These are phyloP conservation scores for Pampusana beccarii DNA, from an alignment of 2,113 vertebrate genomes.

Conservation along the genomic window DNA sequence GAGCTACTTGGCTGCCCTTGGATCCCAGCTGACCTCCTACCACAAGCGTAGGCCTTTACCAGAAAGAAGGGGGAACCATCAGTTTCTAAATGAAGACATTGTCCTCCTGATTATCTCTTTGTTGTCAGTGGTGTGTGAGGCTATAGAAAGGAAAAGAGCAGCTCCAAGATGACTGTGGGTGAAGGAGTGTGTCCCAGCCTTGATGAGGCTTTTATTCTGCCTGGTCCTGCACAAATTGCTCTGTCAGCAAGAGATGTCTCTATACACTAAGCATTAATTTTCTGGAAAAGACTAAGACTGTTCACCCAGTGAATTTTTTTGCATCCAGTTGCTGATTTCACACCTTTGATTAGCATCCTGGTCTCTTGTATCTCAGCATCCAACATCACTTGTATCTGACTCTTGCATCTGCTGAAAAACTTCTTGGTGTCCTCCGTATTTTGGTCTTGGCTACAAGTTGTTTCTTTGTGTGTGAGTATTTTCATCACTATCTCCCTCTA, in stretches of 20 bases:
- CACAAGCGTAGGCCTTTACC: slow-evolving; percentile 28
- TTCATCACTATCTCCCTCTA: background rate
- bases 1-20: slow-evolving; percentile 21
- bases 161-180: background rate
- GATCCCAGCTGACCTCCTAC: slow-evolving; percentile 5
- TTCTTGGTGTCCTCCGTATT: background rate
- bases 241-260: background rate
- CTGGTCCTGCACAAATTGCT: background rate
- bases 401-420: background rate
- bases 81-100: slow-evolving; percentile 36
- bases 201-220: background rate
- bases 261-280: background rate
- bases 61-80: background rate
- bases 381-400: background rate
- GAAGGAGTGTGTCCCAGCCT: background rate
- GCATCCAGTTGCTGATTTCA: background rate
- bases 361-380: background rate
- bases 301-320: background rate
- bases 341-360: background rate
- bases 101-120: slow-evolving; percentile 6
- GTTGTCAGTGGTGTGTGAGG: background rate
- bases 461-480: background rate
- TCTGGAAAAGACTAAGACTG: background rate
- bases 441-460: background rate
- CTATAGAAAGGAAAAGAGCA: background rate